A percentile compares a stretch with the other conserved stretches of the same genome.
Conservation (phyloP, 2,797 vertebrate genomes). For the Urocyon cinereoargenteus region DNA sequence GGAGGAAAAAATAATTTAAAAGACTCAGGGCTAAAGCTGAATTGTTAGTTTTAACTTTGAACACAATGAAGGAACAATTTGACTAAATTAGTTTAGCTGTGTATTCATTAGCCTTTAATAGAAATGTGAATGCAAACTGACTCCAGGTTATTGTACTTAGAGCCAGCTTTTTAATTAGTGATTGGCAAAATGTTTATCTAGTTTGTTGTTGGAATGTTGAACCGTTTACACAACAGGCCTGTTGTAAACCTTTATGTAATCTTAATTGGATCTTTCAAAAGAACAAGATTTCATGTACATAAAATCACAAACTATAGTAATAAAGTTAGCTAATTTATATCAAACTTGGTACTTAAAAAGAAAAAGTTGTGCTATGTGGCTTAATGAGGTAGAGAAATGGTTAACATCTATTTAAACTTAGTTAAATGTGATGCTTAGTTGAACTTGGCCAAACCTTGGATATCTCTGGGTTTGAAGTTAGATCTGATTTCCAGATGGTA, state of each 20-base stretch:
- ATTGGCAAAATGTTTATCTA: conserved; percentile 81
- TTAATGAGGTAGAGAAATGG: conserved; percentile 62
- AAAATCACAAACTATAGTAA: conserved; percentile 69
- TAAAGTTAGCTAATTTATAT: conserved; percentile 78
- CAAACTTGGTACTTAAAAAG: conserved; percentile 55
- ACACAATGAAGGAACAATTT: conserved; percentile 87
- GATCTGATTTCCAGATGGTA: neutral
- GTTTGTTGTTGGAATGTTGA: conserved; percentile 68
- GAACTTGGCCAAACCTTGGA: conserved; percentile 48
- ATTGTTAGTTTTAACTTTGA: conserved; percentile 86
- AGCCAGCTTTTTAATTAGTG: conserved; percentile 84
- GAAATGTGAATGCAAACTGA: conserved; percentile 83
- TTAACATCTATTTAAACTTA: conserved; percentile 63
- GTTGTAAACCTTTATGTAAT: conserved; percentile 75
- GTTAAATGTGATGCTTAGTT: conserved; percentile 49
- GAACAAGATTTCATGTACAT: conserved; percentile 72
- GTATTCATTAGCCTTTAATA: conserved; percentile 87
- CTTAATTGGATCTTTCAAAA: conserved; percentile 76
- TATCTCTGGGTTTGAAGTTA: conserved; percentile 10
- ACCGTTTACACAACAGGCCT: conserved; percentile 71
- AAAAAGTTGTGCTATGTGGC: conserved; percentile 49
- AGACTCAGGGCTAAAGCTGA: conserved; percentile 82
- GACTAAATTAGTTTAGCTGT: conserved; percentile 87
- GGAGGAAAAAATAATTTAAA: conserved; percentile 87
- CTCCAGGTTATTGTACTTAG: conserved; percentile 82